These are phyloP conservation scores for Hydrotaea diabolus DNA, from an alignment of 2,888 invertebrate species.

Conservation along the genomic window DNA sequence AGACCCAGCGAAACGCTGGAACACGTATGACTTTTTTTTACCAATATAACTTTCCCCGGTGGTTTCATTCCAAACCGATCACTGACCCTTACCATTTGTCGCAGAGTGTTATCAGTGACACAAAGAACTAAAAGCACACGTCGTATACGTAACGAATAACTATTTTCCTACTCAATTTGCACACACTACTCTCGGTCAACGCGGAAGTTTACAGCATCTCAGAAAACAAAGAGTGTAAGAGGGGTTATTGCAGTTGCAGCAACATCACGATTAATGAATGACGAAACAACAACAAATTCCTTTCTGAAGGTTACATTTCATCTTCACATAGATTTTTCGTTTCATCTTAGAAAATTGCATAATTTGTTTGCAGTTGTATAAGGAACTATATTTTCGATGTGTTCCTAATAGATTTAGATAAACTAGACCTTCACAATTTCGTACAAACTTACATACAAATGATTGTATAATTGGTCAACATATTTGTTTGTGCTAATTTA, in stretches of 20 bases:
- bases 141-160: conserved; percentile 24
- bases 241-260: not conserved
- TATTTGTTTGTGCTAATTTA: not conserved
- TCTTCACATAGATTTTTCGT: not conserved
- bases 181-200: not conserved
- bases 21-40: no score
- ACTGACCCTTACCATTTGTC: no score
- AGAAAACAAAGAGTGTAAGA: no score
- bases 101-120: no score
- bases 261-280: not conserved
- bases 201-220: not conserved
- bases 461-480: not conserved
- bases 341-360: conserved; percentile 58
- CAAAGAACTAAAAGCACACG: no score
- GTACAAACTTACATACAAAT: not conserved
- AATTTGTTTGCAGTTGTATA: conserved; percentile 68
- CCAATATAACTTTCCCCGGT: no score
- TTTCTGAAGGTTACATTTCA: conserved; percentile 45
- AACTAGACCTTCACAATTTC: conserved; percentile 55
- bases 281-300: conserved; percentile 25
- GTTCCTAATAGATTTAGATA: conserved; percentile 54
- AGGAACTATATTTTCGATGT: not conserved
- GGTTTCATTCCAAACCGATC: no score
- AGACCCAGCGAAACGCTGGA: no score
- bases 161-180: not conserved